Evolutionary conservation across 2,888 invertebrate genomes (phyloP), one percentile per base, ranked within the genome.

Genomic region (Ormia ochracea): DNA sequence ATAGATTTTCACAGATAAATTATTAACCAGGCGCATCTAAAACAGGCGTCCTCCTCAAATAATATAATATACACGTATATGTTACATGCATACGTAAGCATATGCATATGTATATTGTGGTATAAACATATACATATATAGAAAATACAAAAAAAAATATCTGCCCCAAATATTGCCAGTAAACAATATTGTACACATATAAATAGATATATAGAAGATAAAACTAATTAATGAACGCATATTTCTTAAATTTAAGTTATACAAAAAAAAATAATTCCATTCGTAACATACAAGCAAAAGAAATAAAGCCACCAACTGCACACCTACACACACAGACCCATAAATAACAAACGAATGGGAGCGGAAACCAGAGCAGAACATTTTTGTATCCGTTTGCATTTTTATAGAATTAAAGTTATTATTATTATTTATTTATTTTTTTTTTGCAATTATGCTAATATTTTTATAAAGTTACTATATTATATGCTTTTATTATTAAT

Each of bases 101-200:
- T 14, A 45, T 45, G 21, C 12, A 31, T 54, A 54, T n/a, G n/a
- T n/a, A n/a, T n/a, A n/a, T n/a, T n/a, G n/a, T n/a, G n/a, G n/a
- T n/a, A n/a, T n/a, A n/a, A n/a, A n/a, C n/a, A n/a, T n/a, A n/a
- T n/a, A n/a, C n/a, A n/a, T 54, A 65, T 52, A 50, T 52, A 72
- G 33, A 54, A 45, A 56, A 50, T 58, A 70, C 1, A 48, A 66
- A 74, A 56, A 48, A n/a, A n/a, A n/a, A 65, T 38, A 81, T 73
- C 78, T 74, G 78, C 75, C 81, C 81, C 61, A 81, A 70, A 78
- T 75, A 78, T 78, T 81, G 81, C 78, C 81, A 78, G 75, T 78
- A 74, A 65, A 72, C 73, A 74, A 78, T 76, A 79, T 76, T 73
- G 73, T 70, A 82, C 79, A 82, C 69, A 79, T 58, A 78, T 70